Evolutionary conservation across 2,113 vertebrate species (phyloP), one percentile per base, ranked within the genome.

Genomic region (Panthera leo): DNA sequence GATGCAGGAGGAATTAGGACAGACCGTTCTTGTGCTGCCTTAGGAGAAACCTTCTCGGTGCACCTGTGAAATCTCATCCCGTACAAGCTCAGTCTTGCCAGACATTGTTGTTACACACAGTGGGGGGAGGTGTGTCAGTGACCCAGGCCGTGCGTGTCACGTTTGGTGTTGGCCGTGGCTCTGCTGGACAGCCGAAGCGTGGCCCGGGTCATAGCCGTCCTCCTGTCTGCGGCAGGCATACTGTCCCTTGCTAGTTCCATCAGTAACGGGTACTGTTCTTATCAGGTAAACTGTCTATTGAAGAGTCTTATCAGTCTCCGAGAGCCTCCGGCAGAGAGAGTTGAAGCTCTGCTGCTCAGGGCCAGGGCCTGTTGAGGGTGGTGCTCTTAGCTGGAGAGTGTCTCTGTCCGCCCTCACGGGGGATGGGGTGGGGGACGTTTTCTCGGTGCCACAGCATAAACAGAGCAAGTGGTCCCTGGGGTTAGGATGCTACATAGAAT

Each of bases 231-330:
- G 61, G 42, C 36, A 61, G 58, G 45, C 11, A 7, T 29, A 48
- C 5, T 2, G 23, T 48, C 36, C 31, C 61, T 86, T 39, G 68
- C 85, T 73, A 2, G 39, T 65, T 91, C 12, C 21, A 7, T 76
- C n/a, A 65, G 63, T 48, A 55, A 70, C 82, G 34, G 31, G 55
- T 71, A 65, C 71, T 89, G 39, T 80, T 91, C 36, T 82, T 75
- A n/a, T 65, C 45, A 16, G 76, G 25, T 45, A 48, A 63, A 23
- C 25, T 19, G 55, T 55, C 86, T 93, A 0, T 70, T 2, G 67
- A 18, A 83, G 73, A 68, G 45, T 53, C 63, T 86, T 73, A 4
- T 2, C 39, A 80, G 71, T 36, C 23, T 68, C 13, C 55, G 29
- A 71, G 53, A 87, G 70, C 71, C 34, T 10, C 42, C 11, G 13